Base-by-base conservation (phyloP, 1,140 invertebrate genomes). In the Leptinotarsa undecemlineata region DNA sequence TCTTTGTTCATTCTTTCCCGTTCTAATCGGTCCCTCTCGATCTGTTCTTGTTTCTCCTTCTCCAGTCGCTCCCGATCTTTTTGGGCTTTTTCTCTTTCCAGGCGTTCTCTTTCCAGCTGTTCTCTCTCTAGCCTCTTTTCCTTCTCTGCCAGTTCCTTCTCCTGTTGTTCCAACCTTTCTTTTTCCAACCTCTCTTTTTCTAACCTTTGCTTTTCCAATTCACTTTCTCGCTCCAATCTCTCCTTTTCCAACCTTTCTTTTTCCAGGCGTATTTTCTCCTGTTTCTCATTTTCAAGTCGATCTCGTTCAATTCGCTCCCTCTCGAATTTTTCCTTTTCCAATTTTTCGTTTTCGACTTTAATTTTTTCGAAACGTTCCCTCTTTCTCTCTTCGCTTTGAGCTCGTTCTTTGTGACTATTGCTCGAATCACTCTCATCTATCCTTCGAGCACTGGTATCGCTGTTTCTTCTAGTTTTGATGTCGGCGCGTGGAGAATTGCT, bases 261-360 rank as follows among this genome's bases (percentile, higher is more conserved):
- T 77, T 88, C 85, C 17, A 81, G 71, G 82, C 85, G 86, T 76
- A 87, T 82, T 71, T 74, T 79, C 75, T 85, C 85, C 75, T 86
- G 83, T 73, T 86, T 85, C 74, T 88, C 88, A 76, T 88, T 88
- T 68, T 86, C 85, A 5, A 79, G 66, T 15, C 77, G 71, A 71
- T 85, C 82, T 73, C 75, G 83, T 63, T 85, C 85, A 14, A 83
- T 68, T 20, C 82, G 79, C 67, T 86, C 85, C 73, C 74, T 85
- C 78, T 78, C 85, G 76, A 79, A 48, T 48, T 80, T 78, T 73
- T 85, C 84, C 68, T 77, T 79, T 75, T 86, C 85, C 8, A 83
- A 74, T 76, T 86, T 86, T 73, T 90, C 88, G 83, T 84, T 76
- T 82, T 88, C 82, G 85, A 86, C 19, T 82, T 84, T 86, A 81